Base-by-base conservation (phyloP, 2,888 invertebrate species). In the Chironomus tentans region DNA sequence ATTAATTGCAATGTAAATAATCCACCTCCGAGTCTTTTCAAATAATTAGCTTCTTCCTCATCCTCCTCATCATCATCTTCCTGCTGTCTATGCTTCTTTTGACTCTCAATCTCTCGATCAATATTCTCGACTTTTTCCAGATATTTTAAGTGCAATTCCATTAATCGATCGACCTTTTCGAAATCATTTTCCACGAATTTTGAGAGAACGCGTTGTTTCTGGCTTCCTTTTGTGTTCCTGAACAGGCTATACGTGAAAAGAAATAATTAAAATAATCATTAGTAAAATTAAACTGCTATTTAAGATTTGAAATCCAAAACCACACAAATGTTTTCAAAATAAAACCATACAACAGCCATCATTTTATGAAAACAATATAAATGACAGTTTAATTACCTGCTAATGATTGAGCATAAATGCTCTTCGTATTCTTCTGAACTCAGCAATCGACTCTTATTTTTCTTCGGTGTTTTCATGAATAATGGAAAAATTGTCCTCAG, bases 101-200 rank as follows among this genome's bases (percentile, higher is more conserved):
- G 82, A 47, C 83, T 84, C 79, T 93, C 92, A 80, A 95, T 90
- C 79, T 89, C 88, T 21, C 89, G 89, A 83, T 97, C 96, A 2
- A 93, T 89, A 70, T 89, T 85, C 80, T 95, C 92, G 0, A 98
- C 95, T 85, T 95, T 95, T 80, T 95, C 95, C 82, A 95, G 87
- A 84, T 98, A 99, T 82, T 98, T 97, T 81, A 98, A 95, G 85
- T 99, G 98, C 78, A 99, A 85, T 83, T 99, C 99, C 82, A 99
- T 86, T 65, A 99, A 86, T 77, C 99, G 86, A 83, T 99, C 99
- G 0, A 99, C 95, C 85, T 99, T 99, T 83, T 98, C 98, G 80
- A 95, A 93, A 83, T 99, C 98, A 81, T 97, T 97, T 85, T 99
- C 99, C 0, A 92, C 92, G 82, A 99, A 99, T 86, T 99, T 99